These are phyloP conservation scores for Alca torda DNA, from an alignment of 2,797 vertebrate genomes.

Conservation along the genomic window DNA sequence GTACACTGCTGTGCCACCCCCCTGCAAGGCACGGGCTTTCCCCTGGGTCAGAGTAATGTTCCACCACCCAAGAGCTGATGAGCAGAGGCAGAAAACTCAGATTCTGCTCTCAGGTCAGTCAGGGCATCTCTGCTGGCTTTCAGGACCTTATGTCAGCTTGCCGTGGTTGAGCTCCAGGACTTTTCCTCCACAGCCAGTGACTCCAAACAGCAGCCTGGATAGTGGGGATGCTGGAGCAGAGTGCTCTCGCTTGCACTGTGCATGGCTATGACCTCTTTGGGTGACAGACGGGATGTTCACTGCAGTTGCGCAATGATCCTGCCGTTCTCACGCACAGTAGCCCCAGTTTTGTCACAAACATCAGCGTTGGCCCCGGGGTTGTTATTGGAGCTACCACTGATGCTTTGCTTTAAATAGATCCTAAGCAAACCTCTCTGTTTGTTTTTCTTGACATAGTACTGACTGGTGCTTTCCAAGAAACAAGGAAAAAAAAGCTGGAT, in stretches of 20 bases:
- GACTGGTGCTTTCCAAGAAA: conserved; percentile 80
- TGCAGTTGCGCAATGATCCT: neutral
- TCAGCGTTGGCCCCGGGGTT: neutral
- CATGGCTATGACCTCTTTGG: neutral
- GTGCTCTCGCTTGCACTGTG: neutral
- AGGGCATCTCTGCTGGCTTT: neutral
- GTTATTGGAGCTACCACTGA: conserved; percentile 59
- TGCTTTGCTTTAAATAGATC: conserved; percentile 71
- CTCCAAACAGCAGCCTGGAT: neutral
- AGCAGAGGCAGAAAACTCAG: neutral
- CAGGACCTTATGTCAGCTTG: neutral
- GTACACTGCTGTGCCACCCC: neutral
- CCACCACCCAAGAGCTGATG: neutral
- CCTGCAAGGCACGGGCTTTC: neutral
- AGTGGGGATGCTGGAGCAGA: neutral
- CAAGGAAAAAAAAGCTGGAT: conserved; percentile 36
- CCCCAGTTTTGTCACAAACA: conserved; percentile 41
- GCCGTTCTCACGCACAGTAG: neutral
- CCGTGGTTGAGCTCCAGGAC: neutral
- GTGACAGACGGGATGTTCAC: neutral
- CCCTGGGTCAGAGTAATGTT: neutral
- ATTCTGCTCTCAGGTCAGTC: neutral
- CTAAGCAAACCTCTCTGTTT: conserved; percentile 70
- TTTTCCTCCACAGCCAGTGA: neutral
- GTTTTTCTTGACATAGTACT: conserved; percentile 77